A percentile compares a stretch with the other conserved stretches of the same genome.
Conservation (phyloP, 1,140 invertebrate species). For the Danaus melanippus region DNA sequence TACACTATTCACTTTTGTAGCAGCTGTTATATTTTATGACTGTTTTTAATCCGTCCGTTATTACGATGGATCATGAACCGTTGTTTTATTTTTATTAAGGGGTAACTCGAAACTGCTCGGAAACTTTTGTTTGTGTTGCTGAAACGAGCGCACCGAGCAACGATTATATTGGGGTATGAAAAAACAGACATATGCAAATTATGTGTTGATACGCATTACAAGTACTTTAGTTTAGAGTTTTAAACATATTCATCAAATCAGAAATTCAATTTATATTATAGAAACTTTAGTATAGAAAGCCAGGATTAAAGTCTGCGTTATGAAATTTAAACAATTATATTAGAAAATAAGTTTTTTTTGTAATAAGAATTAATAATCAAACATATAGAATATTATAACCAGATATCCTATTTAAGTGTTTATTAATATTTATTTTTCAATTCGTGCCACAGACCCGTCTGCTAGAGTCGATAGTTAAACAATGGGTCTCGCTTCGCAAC, state of each 20-base stretch:
- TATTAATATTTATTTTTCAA: constrained; percentile 26
- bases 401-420: constrained; percentile 1
- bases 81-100: constrained; percentile 27
- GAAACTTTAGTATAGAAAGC: too few species aligned
- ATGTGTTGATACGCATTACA: too few species aligned
- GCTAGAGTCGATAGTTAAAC: constrained; percentile 27
- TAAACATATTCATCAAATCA: constrained; percentile 1
- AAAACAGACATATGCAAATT: too few species aligned
- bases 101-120: constrained; percentile 15
- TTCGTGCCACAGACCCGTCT: constrained; percentile 28
- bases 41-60: constrained; percentile 39
- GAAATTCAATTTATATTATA: too few species aligned
- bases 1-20: too few species aligned
- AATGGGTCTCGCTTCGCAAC: constrained; percentile 17
- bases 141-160: background rate
- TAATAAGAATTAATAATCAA: too few species aligned
- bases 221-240: background rate
- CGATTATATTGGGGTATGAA: too few species aligned
- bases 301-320: too few species aligned
- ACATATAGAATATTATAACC: too few species aligned
- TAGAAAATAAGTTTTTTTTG: too few species aligned
- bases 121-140: constrained; percentile 20
- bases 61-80: constrained; percentile 36
- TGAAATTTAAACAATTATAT: too few species aligned
- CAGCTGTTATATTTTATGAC: too few species aligned